Base-by-base conservation (phyloP, 2,888 invertebrate species). In the Dryadula phaetusa region DNA sequence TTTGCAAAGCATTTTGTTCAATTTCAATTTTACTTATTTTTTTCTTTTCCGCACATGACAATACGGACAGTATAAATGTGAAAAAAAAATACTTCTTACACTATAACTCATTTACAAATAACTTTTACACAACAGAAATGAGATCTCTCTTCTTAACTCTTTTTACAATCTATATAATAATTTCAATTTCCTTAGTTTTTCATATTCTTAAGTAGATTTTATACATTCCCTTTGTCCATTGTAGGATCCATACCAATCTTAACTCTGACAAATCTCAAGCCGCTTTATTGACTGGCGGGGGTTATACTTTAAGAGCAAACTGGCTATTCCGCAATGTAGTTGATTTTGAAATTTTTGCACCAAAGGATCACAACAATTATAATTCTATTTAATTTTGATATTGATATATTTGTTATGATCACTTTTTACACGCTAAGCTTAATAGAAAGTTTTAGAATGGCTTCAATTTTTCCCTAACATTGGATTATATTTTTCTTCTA, bases 1-100 rank as follows among this genome's bases (percentile, higher is more conserved):
- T 92, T 90, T 88, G 90, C 90, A 87, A 90, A 90, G 89, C 90
- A 89, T 91, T 90, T 87, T 88, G 80, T 83, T 82, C 82, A 74
- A 68, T 76, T 79, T 84, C 32, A 60, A 60, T 46, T 82, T 76
- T 79, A 79, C 80, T 81, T 80, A 78, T 79, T 56, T 62, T 66
- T 58, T 46, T 20, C 58, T 46, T 62, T 52, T 64, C 37, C 53
- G 66, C 66, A 71, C 69, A 62, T 62, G 71, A 73, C 73, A 72
- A 71, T 70, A 84, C 82, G 80, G 79, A 82, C 78, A 79, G 80
- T 67, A 58, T 67, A 62, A 61, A 40, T 67, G 84, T 75, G 77
- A 81, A 80, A 81, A 81, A 77, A 78, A 76, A 74, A 42, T 28
- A 65, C 25, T 42, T 47, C 20, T 52, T 49, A 60, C 58, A 60